Base-by-base conservation (phyloP, 2,113 vertebrate species). In the Ramphastos sulfuratus region DNA sequence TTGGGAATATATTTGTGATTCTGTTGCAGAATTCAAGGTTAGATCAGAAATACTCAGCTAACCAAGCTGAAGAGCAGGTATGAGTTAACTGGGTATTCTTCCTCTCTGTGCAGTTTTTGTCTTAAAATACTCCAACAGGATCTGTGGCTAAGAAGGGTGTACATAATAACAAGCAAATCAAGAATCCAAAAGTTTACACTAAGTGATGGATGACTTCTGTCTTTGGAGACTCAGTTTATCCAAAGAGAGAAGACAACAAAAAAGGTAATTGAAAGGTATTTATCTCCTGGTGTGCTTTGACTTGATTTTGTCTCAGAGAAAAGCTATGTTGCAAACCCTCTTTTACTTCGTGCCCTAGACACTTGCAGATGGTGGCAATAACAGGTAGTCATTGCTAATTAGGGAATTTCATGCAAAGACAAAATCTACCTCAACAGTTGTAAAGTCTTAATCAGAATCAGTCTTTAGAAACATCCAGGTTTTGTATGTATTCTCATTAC, bases 291-390 rank as follows among this genome's bases (percentile, higher is more conserved):
- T 31, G 42, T 30, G 15, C 19, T 78, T 30, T 69, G 27, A 16
- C 21, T 60, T 2, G 2, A 6, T 33, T 71, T n/a, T 67, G 30
- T 10, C 48, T 44, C 30, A 73, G 66, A 19, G 16, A 67, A 16
- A 6, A 50, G 48, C 21, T 55, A 8, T 2, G 5, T 12, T 61
- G 39, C 55, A 82, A 76, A 61, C 7, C 23, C 15, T 61, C 59
- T 16, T 35, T n/a, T 23, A 63, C 33, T 24, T 66, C 1, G 0
- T 4, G 8, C 1, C 1, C 28, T 63, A 50, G 20, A 12, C 21
- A 10, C 48, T 50, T 52, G 42, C n/a, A 33, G n/a, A 31, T 12
- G 20, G 16, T 25, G 12, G 21, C 23, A 72, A 10, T 25, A 65
- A 20, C 16, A n/a, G 12, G 5, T 52, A 31, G 30, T 30, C n/a